Evolutionary conservation across 2,797 vertebrate species (phyloP).

Genomic region (Hydrophis major): DNA sequence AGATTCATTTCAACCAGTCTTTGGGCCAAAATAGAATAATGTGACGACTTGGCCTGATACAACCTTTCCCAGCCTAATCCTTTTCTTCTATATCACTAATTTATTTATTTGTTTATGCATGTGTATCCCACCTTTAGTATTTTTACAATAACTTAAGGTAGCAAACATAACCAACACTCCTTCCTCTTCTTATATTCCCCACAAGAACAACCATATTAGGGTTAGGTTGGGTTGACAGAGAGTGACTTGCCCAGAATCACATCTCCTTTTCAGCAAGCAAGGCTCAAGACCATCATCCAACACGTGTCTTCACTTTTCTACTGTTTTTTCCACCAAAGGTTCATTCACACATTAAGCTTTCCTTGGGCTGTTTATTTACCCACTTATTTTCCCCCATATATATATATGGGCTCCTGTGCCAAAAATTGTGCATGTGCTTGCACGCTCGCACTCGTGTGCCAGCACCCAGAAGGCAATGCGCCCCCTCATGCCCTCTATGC

Average conservation of each 20-base stretch:
- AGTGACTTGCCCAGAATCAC: not conserved
- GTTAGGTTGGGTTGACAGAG: not conserved
- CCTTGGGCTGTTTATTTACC: not conserved
- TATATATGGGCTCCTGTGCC: too few relatives aligned
- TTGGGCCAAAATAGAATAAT: not conserved
- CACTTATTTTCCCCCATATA: not conserved
- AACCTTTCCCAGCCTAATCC: not conserved
- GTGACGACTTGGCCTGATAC: not conserved
- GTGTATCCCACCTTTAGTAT: not conserved
- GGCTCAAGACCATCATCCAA: not conserved
- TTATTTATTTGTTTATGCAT: not conserved
- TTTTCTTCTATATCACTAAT: not conserved
- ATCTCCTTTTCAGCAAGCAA: not conserved
- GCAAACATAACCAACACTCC: too few relatives aligned
- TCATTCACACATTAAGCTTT: not conserved
- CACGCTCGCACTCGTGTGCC: too few relatives aligned
- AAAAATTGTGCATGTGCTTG: too few relatives aligned
- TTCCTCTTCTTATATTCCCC: not conserved
- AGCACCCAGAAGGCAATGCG: too few relatives aligned
- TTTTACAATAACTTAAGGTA: not conserved
- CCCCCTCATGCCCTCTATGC: too few relatives aligned
- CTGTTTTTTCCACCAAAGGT: not conserved
- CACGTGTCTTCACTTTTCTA: not conserved
- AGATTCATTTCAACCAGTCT: not conserved
- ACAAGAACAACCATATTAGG: not conserved